Conservation (phyloP, 2,888 invertebrate species). For the Lagria hirta region DNA sequence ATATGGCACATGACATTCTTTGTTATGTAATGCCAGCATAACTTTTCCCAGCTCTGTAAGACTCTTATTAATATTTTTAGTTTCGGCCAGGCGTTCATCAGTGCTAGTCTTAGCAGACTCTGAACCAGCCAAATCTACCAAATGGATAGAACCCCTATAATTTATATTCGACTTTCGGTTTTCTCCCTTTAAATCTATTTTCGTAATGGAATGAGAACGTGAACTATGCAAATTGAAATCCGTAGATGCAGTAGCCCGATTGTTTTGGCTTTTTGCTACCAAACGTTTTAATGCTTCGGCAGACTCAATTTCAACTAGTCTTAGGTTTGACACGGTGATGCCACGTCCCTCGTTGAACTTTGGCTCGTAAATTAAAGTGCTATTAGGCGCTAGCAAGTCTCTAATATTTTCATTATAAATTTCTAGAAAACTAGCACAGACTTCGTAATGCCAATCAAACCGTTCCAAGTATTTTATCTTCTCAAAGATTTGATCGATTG, state of each 20-base stretch:
- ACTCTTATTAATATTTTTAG: constrained; percentile 83
- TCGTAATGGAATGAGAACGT: constrained; percentile 57
- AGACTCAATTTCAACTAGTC: constrained; percentile 63
- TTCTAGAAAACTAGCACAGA: constrained; percentile 67
- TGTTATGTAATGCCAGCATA: constrained; percentile 78
- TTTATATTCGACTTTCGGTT: constrained; percentile 64
- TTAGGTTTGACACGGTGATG: constrained; percentile 61
- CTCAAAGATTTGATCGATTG: constrained; percentile 77
- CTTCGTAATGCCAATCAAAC: constrained; percentile 73
- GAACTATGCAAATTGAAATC: constrained; percentile 61
- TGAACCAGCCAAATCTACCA: constrained; percentile 87
- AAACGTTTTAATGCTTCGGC: constrained; percentile 68
- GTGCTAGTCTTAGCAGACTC: constrained; percentile 66
- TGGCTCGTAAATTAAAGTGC: constrained; percentile 59
- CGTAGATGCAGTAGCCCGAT: constrained; percentile 65
- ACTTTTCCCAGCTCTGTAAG: constrained; percentile 79
- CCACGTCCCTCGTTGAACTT: constrained; percentile 58
- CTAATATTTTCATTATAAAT: constrained; percentile 69
- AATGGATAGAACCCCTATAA: constrained; percentile 71
- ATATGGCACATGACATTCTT: constrained; percentile 84
- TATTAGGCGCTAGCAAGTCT: constrained; percentile 52
- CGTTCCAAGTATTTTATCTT: constrained; percentile 68
- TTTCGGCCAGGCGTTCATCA: constrained; percentile 69
- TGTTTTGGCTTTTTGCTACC: constrained; percentile 74
- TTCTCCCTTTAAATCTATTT: constrained; percentile 67